Percentiles rank a stretch among this genome's conserved stretches.
Evolutionary conservation across 92 coral and sea anemone genomes (phyloP).

Genomic region (Nematostella vectensis): DNA sequence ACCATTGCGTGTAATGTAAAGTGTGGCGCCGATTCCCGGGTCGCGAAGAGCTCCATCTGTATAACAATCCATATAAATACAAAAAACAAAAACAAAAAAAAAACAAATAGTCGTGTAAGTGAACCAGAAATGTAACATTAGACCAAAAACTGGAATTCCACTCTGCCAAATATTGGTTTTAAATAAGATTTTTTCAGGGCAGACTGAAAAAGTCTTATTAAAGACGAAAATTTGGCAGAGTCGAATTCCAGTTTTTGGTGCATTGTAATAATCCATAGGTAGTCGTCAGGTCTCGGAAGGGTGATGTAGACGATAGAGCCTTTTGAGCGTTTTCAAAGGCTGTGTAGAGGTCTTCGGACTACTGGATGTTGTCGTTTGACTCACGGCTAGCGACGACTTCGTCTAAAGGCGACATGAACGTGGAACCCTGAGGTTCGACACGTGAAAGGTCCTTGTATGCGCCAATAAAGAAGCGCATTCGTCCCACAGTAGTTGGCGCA

Average conservation of each 20-base stretch:
- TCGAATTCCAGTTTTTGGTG: no score
- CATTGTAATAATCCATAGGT: conserved; percentile 43
- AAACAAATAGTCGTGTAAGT: no score
- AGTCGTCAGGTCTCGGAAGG: conserved; percentile 48
- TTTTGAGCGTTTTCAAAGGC: conserved; percentile 35
- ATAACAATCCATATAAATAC: no score
- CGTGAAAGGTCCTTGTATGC: conserved; percentile 45
- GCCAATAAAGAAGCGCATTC: conserved; percentile 37
- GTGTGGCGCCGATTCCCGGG: conserved; percentile 49
- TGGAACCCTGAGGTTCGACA: conserved; percentile 36
- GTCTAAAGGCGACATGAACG: conserved; percentile 43
- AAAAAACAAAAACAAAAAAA: no score
- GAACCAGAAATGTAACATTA: neutral
- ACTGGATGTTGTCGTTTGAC: conserved; percentile 29
- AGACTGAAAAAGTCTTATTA: no score
- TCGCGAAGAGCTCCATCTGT: conserved; percentile 41
- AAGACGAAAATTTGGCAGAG: no score
- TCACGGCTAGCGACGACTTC: conserved; percentile 34
- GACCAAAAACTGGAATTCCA: no score
- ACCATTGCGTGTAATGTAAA: conserved; percentile 30
- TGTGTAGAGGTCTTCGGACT: conserved; percentile 28
- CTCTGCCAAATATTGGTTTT: no score
- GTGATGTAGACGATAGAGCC: conserved; percentile 36
- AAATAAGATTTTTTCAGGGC: conserved; percentile 1
- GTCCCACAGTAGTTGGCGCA: conserved; percentile 27